Conservation (phyloP, 2,888 invertebrate species). For the Synergus itoensis region DNA sequence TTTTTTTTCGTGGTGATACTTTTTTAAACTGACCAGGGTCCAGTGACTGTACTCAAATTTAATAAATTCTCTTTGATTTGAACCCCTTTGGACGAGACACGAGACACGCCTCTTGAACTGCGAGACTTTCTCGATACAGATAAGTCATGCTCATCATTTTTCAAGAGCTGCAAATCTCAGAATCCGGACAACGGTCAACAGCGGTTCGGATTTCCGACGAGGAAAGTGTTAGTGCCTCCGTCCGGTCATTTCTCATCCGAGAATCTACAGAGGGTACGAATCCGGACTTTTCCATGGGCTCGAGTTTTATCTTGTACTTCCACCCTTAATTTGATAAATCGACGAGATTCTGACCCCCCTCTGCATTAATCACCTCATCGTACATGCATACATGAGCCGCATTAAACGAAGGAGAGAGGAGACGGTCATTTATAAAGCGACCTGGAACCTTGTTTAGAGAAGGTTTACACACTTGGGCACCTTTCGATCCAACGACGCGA, state of each 20-base stretch:
- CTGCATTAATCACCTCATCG: constrained; percentile 75
- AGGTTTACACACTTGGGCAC: constrained; percentile 75
- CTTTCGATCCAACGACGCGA: constrained; percentile 64
- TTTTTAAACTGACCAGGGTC: neutral
- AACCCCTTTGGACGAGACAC: constrained; percentile 58
- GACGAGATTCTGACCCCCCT: constrained; percentile 73
- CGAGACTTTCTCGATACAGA: constrained; percentile 71
- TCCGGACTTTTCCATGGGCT: constrained; percentile 72
- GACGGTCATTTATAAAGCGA: constrained; percentile 74
- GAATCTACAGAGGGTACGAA: constrained; percentile 53
- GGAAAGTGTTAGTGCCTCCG: constrained; percentile 58
- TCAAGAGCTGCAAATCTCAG: constrained; percentile 60
- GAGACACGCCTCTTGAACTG: constrained; percentile 70
- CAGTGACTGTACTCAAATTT: neutral
- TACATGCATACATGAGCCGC: constrained; percentile 76
- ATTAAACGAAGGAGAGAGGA: constrained; percentile 67
- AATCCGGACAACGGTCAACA: constrained; percentile 64
- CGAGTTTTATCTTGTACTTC: constrained; percentile 75
- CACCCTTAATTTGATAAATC: constrained; percentile 78
- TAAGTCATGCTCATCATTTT: constrained; percentile 76
- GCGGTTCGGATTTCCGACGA: constrained; percentile 51
- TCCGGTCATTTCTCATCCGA: constrained; percentile 67
- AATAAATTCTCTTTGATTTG: neutral
- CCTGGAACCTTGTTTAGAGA: constrained; percentile 73
- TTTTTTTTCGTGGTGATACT: neutral